These are phyloP conservation scores for Vanessa atalanta DNA, from an alignment of 1,140 invertebrate genomes.

Conservation along the genomic window DNA sequence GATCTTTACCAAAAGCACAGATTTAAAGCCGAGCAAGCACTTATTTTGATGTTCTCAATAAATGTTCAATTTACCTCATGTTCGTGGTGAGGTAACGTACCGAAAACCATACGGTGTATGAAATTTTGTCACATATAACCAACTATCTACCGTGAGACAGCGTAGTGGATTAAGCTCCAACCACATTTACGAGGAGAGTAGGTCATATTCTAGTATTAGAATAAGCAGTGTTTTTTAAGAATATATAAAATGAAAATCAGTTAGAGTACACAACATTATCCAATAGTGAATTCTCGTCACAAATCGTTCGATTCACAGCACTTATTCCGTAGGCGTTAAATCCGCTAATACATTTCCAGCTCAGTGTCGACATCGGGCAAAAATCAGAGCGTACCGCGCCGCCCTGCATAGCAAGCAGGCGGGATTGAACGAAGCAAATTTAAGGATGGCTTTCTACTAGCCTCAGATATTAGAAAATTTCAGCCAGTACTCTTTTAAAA, in stretches of 20 bases:
- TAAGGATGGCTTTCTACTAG: conserved; percentile 2
- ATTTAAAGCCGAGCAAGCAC: no score
- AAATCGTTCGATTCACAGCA: conserved; percentile 58
- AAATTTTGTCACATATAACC: no score
- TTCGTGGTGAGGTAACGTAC: no score
- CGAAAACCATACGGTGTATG: no score
- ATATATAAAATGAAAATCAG: not conserved
- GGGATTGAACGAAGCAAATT: conserved; percentile 39
- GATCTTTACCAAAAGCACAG: no score
- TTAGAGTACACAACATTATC: conserved; percentile 30
- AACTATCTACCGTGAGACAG: no score
- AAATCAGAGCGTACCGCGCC: conserved; percentile 71
- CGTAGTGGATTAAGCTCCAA: no score
- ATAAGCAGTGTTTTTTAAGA: not conserved
- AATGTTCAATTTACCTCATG: no score
- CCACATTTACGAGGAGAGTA: no score
- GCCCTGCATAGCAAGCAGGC: conserved; percentile 75
- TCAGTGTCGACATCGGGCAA: conserved; percentile 69
- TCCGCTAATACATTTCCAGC: conserved; percentile 74
- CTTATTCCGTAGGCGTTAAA: conserved; percentile 69
- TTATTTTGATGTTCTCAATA: no score
- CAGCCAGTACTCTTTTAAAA: no score
- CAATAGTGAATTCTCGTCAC: conserved; percentile 66
- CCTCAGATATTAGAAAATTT: not conserved
- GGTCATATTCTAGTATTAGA: not conserved